Percentiles rank a stretch among this genome's conserved stretches.
These are phyloP conservation scores for Serinus canaria DNA, from an alignment of 2,113 vertebrate genomes.

Conservation along the genomic window DNA sequence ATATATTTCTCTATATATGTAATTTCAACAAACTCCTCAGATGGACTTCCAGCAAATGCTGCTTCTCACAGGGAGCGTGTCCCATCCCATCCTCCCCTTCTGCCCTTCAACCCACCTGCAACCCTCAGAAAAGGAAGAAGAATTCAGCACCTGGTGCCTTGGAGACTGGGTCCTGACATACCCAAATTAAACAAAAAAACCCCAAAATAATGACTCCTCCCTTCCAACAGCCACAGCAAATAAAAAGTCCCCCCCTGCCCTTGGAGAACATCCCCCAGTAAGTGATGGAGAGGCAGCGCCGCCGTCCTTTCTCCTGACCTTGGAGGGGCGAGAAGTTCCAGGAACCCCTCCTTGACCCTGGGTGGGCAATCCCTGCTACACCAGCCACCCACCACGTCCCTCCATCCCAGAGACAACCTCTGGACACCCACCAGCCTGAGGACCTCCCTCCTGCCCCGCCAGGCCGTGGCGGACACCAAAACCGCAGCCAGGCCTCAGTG, in stretches of 20 bases:
- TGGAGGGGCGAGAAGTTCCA: neutral
- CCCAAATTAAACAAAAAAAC: neutral
- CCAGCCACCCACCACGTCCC: neutral
- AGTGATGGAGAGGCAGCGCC: neutral
- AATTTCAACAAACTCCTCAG: conserved; percentile 12
- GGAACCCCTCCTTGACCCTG: neutral
- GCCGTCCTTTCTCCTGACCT: neutral
- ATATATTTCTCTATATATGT: conserved; percentile 19
- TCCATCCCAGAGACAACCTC: neutral
- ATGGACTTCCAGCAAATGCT: neutral
- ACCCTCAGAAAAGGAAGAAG: neutral
- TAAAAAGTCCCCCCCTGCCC: conserved; percentile 23
- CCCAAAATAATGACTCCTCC: neutral
- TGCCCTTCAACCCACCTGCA: neutral
- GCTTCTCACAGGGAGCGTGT: neutral
- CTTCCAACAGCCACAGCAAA: neutral
- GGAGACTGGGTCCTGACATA: neutral
- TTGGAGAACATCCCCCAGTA: neutral
- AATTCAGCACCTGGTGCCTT: conserved; percentile 35
- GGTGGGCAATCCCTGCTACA: neutral
- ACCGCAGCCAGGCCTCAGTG: accelerated
- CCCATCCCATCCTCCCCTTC: neutral
- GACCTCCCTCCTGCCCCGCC: neutral
- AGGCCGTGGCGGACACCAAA: accelerated
- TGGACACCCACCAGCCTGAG: neutral